Percentiles rank a stretch among this genome's conserved stretches.
Evolutionary conservation across 2,888 invertebrate genomes (phyloP).

Genomic region (Druceiella hillmani): DNA sequence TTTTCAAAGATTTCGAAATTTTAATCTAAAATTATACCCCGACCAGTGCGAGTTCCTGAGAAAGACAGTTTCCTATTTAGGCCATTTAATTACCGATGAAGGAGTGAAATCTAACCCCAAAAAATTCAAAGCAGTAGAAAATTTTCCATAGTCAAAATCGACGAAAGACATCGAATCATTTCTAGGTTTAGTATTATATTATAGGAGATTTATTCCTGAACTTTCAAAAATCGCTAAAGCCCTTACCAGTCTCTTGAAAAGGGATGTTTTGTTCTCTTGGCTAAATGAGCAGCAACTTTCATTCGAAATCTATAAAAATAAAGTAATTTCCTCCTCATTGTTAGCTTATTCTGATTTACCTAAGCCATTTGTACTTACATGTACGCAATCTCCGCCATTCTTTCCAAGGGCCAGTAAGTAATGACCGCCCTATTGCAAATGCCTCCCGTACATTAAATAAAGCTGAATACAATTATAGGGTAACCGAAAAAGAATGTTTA

Average conservation of each 20-base stretch:
- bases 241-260: constrained; percentile 13
- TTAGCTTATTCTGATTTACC: constrained; percentile 27
- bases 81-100: constrained; percentile 20
- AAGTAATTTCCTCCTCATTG: no score
- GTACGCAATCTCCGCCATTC: constrained; percentile 27
- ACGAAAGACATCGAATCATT: constrained; percentile 8
- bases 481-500: constrained; percentile 27
- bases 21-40: background rate
- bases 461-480: constrained; percentile 26
- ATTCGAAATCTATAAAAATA: no score
- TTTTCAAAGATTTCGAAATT: no score
- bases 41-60: constrained; percentile 8
- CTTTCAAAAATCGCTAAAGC: constrained; percentile 6
- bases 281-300: no score
- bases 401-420: no score
- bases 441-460: constrained; percentile 26
- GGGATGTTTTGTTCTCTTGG: no score
- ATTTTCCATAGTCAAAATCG: constrained; percentile 6
- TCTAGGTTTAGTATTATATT: constrained; percentile 5
- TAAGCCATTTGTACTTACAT: constrained; percentile 27
- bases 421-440: constrained; percentile 28
- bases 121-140: background rate
- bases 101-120: constrained; percentile 12
- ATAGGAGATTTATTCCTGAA: constrained; percentile 5
- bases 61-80: constrained; percentile 17